These are phyloP conservation scores for Drosophila tsacasi DNA, from an alignment of 1,140 invertebrate genomes.

Conservation along the genomic window DNA sequence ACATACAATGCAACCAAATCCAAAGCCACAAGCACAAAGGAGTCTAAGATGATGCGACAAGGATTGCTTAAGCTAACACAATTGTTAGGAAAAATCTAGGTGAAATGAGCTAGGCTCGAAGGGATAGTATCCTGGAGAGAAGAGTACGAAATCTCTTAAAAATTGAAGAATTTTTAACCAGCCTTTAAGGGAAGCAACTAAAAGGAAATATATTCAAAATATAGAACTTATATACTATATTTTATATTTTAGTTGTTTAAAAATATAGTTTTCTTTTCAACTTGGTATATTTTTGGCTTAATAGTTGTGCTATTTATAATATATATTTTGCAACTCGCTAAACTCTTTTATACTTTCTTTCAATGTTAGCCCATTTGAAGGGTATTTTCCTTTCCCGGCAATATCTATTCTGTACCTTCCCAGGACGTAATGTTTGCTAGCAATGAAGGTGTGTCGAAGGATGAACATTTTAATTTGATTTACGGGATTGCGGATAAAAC, in stretches of 20 bases:
- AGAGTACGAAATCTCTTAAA: neutral
- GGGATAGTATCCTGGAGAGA: neutral
- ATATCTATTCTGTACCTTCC: conserved; percentile 16
- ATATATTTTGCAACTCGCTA: neutral
- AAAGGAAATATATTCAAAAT: neutral
- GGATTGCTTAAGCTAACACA: conserved; percentile 11
- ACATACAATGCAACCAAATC: conserved; percentile 48
- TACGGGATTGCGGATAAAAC: conserved; percentile 24
- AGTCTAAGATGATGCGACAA: conserved; percentile 9
- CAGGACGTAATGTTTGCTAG: no score
- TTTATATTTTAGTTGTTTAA: neutral
- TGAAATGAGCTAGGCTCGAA: neutral
- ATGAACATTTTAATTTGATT: conserved; percentile 81
- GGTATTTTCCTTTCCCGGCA: conserved; percentile 24
- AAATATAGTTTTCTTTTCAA: neutral
- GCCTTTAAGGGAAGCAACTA: neutral
- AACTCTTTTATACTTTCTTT: no score
- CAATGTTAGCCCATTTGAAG: neutral
- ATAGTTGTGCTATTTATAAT: no score
- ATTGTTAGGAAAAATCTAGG: neutral
- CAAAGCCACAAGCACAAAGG: conserved; percentile 23
- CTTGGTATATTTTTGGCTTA: neutral
- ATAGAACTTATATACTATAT: neutral
- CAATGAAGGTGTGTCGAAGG: no score
- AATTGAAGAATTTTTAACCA: neutral